phyloP scores from a whole-genome alignment of 30 jellyfish, hydroid and myxozoan genomes.

The Pelagia noctiluca region DNA sequence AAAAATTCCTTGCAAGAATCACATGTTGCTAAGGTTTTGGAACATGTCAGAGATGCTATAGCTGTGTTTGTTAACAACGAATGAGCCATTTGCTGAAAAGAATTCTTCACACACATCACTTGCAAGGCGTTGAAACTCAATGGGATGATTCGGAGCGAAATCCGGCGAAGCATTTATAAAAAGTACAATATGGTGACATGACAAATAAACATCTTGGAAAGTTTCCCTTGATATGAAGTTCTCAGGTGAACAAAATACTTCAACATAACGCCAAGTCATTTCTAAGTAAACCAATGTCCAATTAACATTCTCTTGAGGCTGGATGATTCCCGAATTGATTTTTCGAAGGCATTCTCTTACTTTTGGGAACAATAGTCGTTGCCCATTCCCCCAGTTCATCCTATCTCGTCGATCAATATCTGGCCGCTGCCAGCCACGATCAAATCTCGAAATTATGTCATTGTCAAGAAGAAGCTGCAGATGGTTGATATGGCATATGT shows the following conservation, averaged over 20 bases:
- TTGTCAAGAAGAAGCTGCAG: conserved; percentile 17
- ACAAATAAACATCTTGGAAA: conserved; percentile 29
- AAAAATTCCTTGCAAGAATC: conserved; percentile 19
- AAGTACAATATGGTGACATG: conserved; percentile 44
- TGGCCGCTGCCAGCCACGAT: conserved; percentile 45
- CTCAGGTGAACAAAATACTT: conserved; percentile 37
- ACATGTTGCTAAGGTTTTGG: conserved; percentile 42
- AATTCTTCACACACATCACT: conserved; percentile 39
- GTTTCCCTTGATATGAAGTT: no score
- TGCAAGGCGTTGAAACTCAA: conserved; percentile 43
- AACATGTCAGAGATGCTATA: conserved; percentile 33
- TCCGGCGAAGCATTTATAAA: conserved; percentile 24
- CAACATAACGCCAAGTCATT: conserved; percentile 41
- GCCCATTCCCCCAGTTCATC: conserved; percentile 50
- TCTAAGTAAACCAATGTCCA: conserved; percentile 37
- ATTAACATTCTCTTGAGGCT: conserved; percentile 33
- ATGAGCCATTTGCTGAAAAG: conserved; percentile 23
- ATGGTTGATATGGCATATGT: conserved; percentile 32
- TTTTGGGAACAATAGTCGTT: conserved; percentile 38
- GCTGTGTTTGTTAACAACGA: conserved; percentile 31
- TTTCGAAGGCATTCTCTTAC: conserved; percentile 28
- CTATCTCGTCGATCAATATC: conserved; percentile 44
- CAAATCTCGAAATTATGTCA: conserved; percentile 2
- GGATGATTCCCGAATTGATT: conserved; percentile 11
- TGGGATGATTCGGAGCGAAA: conserved; percentile 41